Percentiles rank a stretch among this genome's conserved stretches.
Evolutionary conservation across 2,797 vertebrate species (phyloP).

Genomic region (Perodicticus potto): DNA sequence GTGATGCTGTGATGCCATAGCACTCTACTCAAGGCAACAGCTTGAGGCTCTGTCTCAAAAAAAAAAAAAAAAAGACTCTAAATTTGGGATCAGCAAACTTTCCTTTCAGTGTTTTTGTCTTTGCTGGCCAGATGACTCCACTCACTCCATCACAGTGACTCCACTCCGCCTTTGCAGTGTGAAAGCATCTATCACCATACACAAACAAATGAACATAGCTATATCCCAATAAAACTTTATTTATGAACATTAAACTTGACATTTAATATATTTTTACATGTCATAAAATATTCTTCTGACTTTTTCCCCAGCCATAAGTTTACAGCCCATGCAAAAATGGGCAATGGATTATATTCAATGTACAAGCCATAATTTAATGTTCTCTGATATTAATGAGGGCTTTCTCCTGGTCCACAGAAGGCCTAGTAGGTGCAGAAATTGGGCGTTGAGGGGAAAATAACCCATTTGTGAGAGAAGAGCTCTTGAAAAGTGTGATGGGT

Average conservation of each 20-base stretch:
- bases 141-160: neutral
- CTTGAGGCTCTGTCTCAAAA: too few species aligned
- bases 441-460: neutral
- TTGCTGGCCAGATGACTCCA: neutral
- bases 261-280: conserved; percentile 19
- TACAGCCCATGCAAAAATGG: neutral
- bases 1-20: too few species aligned
- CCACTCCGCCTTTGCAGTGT: neutral
- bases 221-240: conserved; percentile 37
- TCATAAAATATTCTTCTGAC: neutral
- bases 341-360: neutral
- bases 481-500: neutral
- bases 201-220: neutral
- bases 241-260: neutral
- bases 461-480: neutral
- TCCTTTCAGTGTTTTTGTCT: neutral
- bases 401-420: neutral
- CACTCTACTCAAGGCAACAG: too few species aligned
- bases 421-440: neutral
- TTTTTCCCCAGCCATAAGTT: neutral
- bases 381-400: neutral
- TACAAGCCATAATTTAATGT: neutral
- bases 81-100: neutral
- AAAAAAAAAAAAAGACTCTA: too few species aligned
- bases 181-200: neutral